A percentile compares a stretch with the other conserved stretches of the same genome.
These are phyloP conservation scores for Drosophila lacicola DNA, from an alignment of 2,888 invertebrate genomes.

Conservation along the genomic window DNA sequence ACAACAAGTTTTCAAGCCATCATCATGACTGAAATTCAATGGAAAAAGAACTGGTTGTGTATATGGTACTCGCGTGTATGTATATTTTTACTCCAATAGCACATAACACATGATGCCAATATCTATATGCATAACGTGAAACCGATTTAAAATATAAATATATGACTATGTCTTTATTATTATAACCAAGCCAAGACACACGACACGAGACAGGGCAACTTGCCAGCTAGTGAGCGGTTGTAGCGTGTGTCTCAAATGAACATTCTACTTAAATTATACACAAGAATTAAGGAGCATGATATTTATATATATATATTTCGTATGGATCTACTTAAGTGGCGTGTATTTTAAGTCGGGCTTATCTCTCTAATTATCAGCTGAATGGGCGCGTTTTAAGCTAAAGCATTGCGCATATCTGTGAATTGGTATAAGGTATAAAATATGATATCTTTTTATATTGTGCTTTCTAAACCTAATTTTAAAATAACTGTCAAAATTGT, in stretches of 20 bases:
- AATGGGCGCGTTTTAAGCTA: constrained; percentile 57
- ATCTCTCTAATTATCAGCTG: constrained; percentile 75
- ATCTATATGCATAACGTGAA: constrained; percentile 66
- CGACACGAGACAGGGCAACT: constrained; percentile 20
- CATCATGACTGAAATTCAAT: constrained; percentile 57
- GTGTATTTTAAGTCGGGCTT: constrained; percentile 46
- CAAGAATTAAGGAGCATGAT: constrained; percentile 4
- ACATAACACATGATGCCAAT: constrained; percentile 20
- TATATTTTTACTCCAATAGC: constrained; percentile 30
- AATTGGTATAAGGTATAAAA: constrained; percentile 55
- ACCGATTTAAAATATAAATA: constrained; percentile 71
- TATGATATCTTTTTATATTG: constrained; percentile 66
- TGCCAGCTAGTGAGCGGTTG: constrained; percentile 2
- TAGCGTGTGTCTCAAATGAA: constrained; percentile 41
- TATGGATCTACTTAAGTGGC: constrained; percentile 32
- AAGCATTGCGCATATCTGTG: constrained; percentile 40
- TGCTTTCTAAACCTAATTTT: constrained; percentile 75
- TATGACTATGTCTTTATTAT: constrained; percentile 78
- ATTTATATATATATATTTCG: constrained; percentile 4
- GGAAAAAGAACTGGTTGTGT: constrained; percentile 67
- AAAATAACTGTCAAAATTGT: constrained; percentile 73
- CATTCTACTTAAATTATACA: constrained; percentile 21
- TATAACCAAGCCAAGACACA: constrained; percentile 45
- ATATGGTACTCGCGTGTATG: constrained; percentile 29
- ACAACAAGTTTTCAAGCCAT: constrained; percentile 59